phyloP scores from a whole-genome alignment of 2,113 vertebrate species.

The Protobothrops flavoviridis region DNA sequence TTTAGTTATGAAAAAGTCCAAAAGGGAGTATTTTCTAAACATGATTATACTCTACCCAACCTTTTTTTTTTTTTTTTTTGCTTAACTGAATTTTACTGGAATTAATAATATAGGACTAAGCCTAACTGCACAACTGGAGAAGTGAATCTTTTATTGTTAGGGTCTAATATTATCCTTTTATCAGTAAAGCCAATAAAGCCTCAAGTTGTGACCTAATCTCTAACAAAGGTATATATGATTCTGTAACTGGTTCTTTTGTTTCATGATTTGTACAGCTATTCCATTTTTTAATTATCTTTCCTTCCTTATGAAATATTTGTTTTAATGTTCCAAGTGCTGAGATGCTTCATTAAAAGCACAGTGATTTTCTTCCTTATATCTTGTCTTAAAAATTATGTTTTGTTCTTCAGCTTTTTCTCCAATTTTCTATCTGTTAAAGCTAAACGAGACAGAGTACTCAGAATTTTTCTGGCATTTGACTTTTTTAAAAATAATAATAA shows the following conservation, averaged over 20 bases:
- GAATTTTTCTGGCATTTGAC: conserved; percentile 30
- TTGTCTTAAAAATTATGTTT: conserved; percentile 34
- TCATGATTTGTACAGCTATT: conserved; percentile 24
- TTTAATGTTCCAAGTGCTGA: conserved; percentile 35
- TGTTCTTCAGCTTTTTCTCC: conserved; percentile 36
- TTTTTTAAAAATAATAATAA: not conserved
- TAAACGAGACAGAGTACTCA: conserved; percentile 41
- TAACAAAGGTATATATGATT: not conserved
- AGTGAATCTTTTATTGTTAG: conserved; percentile 8
- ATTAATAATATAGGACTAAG: not conserved
- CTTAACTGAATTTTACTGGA: conserved; percentile 1
- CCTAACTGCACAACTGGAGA: not conserved
- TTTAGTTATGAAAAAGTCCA: conserved; percentile 37
- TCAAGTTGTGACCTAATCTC: not conserved
- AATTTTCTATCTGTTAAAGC: conserved; percentile 46
- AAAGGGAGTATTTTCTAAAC: conserved; percentile 34
- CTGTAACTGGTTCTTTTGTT: conserved; percentile 44
- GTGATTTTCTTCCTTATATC: conserved; percentile 44
- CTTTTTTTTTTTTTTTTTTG: conserved; percentile 17
- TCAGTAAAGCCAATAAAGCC: conserved; percentile 2
- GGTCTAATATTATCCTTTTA: not conserved
- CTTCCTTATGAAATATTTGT: not conserved
- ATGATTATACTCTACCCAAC: conserved; percentile 37
- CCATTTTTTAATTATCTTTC: conserved; percentile 15
- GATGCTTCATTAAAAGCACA: conserved; percentile 49